phyloP scores from a whole-genome alignment of 2,113 vertebrate species.

The Emydocephalus ijimae region DNA sequence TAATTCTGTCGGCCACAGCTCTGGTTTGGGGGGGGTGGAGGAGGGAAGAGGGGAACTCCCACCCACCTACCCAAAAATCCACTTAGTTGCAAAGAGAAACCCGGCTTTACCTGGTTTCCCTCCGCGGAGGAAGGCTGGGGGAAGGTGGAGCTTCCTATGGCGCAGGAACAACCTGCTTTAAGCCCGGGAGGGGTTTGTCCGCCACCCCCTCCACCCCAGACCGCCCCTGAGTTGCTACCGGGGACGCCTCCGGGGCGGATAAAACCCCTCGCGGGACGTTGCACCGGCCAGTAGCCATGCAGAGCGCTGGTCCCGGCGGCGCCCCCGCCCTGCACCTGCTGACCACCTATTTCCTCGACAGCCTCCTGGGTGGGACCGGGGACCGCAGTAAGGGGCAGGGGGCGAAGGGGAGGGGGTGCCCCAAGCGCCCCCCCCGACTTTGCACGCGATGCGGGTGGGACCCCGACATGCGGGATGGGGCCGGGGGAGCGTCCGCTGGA shows the following conservation, averaged over 20 bases:
- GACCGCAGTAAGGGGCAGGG: conserved; percentile 29
- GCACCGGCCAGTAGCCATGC: conserved; percentile 46
- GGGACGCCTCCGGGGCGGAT: conserved; percentile 42
- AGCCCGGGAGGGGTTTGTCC: background rate
- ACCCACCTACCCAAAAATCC: background rate
- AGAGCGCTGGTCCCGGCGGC: conserved; percentile 36
- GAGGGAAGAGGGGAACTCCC: background rate
- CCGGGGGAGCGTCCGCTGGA: too few relatives aligned
- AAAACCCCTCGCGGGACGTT: conserved; percentile 40
- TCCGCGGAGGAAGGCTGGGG: background rate
- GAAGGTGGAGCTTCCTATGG: background rate
- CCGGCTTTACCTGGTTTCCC: background rate
- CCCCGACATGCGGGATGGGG: background rate
- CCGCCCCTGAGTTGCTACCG: conserved; percentile 51
- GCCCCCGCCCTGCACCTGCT: conserved; percentile 50
- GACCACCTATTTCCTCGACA: conserved; percentile 66
- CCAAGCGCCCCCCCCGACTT: background rate
- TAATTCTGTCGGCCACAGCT: background rate
- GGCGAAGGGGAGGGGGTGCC: background rate
- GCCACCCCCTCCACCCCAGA: background rate
- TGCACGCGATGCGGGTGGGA: background rate
- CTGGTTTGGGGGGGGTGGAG: too few relatives aligned
- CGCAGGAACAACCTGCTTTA: background rate
- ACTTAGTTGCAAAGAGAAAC: background rate
- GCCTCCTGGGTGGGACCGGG: conserved; percentile 40